Base-by-base conservation (phyloP, 2,888 invertebrate genomes). In the Caenorhabditis virilis region DNA sequence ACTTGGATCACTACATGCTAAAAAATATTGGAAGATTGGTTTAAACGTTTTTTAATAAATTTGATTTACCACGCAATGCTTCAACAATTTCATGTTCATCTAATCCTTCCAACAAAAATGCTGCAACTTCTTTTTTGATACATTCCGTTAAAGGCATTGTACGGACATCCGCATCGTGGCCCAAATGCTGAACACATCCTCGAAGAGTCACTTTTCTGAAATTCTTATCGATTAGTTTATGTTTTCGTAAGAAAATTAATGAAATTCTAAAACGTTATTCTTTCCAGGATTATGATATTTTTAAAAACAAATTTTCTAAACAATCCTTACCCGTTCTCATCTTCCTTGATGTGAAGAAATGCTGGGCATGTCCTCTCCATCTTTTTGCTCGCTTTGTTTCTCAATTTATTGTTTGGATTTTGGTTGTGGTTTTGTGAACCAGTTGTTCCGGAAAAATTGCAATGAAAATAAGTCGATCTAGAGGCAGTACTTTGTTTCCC, bases 311-410 rank as follows among this genome's bases (percentile, higher is more conserved):
- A 38, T 38, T n/a, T 38, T n/a, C 9, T 22, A 22, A 41, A 7
- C 16, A 11, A 15, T 15, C 20, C 67, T 39, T 6, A 74, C 74
- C 67, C 71, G 39, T 75, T 69, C 13, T 42, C 53, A 11, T 60
- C 62, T 35, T 65, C 64, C 25, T 61, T 63, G 33, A 71, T 55
- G 30, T 70, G 70, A 59, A 72, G 67, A 53, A 71, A 72, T 11
- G 75, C 75, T 0, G 75, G 71, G 41, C 75, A 75, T n/a, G 59
- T 63, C 33, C 62, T 57, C 1, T 60, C 70, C 54, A 75, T 53
- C 23, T 72, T 75, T 51, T 72, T 72, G n/a, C 67, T 72, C 11
- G 36, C 23, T 15, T 71, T 43, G 15, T 50, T 51, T 35, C 75
- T 42, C 16, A 49, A 48, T 5, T n/a, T n/a, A n/a, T n/a, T n/a